These are phyloP conservation scores for Solen grandis DNA, from an alignment of 1,140 invertebrate species.

Conservation along the genomic window DNA sequence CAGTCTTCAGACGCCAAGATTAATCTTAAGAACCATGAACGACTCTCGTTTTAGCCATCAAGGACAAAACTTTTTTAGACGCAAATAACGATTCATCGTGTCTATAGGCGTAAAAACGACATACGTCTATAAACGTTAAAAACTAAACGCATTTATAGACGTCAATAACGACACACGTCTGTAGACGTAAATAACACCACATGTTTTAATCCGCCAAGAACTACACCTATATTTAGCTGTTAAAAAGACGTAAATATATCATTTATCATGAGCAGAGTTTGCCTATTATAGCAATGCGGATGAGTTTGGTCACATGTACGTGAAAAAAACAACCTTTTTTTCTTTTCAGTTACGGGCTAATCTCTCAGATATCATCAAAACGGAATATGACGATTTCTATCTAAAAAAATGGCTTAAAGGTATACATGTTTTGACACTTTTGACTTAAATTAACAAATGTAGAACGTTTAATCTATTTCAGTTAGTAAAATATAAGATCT, in stretches of 20 bases:
- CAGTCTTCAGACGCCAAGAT: no score
- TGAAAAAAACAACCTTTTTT: background rate
- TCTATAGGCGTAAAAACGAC: no score
- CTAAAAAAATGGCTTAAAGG: slow-evolving; percentile 70
- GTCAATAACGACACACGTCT: background rate
- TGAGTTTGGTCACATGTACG: background rate
- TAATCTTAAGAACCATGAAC: no score
- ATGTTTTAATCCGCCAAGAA: background rate
- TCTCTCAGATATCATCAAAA: slow-evolving; percentile 53
- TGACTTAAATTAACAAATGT: background rate
- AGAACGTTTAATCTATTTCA: background rate
- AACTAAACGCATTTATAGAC: background rate
- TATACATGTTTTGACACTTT: slow-evolving; percentile 3
- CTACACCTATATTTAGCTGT: background rate
- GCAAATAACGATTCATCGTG: no score
- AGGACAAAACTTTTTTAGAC: no score
- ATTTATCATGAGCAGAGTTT: background rate
- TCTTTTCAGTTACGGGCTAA: slow-evolving; percentile 49
- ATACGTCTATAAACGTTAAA: no score
- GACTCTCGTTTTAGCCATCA: no score
- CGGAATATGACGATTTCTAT: slow-evolving; percentile 57
- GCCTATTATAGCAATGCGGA: background rate
- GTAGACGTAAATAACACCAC: background rate
- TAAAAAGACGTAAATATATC: background rate
- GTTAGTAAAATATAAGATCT: background rate